These are phyloP conservation scores for Macrochelys suwanniensis DNA, from an alignment of 2,797 vertebrate genomes.

Conservation along the genomic window DNA sequence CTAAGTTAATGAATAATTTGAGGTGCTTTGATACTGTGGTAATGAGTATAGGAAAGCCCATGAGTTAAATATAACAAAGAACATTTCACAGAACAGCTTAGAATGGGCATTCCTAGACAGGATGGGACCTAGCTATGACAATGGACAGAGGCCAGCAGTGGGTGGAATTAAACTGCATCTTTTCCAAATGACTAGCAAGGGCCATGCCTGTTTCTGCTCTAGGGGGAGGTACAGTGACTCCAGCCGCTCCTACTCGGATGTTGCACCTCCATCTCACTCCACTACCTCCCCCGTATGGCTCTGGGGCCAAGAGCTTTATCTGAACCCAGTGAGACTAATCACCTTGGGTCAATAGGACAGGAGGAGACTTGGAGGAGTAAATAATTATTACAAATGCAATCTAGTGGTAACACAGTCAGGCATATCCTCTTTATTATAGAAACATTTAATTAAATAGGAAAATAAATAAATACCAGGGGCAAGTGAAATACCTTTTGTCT, in stretches of 20 bases:
- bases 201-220: not conserved
- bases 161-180: not conserved
- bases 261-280: not conserved
- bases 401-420: not conserved
- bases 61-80: not conserved
- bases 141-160: not conserved
- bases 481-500: not conserved
- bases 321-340: rapidly evolving
- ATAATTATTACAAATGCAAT: rapidly evolving
- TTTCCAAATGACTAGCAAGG: not conserved
- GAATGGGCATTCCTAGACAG: not conserved
- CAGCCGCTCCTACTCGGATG: not conserved
- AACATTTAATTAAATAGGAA: not conserved
- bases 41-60: not conserved
- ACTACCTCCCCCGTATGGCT: not conserved
- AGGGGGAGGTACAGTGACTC: not conserved
- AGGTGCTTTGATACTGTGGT: not conserved
- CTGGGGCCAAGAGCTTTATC: not conserved
- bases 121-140: not conserved
- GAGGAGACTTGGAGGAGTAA: not conserved
- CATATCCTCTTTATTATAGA: not conserved
- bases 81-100: not conserved
- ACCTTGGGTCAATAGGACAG: not conserved
- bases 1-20: not conserved
- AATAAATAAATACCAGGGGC: not conserved